Base-by-base conservation (phyloP, 1,140 invertebrate genomes). In the Euwallacea fornicatus region DNA sequence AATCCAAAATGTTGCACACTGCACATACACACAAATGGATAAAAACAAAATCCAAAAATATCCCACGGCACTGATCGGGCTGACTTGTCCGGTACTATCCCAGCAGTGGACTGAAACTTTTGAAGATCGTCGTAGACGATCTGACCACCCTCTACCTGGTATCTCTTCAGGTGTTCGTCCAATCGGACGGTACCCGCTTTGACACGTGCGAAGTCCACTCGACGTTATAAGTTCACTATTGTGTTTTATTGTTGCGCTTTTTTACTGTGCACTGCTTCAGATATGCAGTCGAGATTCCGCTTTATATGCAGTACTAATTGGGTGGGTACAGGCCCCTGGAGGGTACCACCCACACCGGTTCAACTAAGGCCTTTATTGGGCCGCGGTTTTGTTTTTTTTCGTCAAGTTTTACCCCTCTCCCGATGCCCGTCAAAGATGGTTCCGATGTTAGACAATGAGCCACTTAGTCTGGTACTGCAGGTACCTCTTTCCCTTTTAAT, bases 301-400 rank as follows among this genome's bases (percentile, higher is more conserved):
- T 65, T 65, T 65, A 66, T 55, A 66, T 66, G 53, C 64, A 66
- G 64, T 42, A 66, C 64, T 66, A 66, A 66, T 66, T 66, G 64
- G 64, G 64, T 66, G 64, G 64, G 64, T 58, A 56, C 53, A 54
- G 53, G 33, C 56, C 56, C 54, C 53, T 9, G 13, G 56, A 66
- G 64, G 64, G 53, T 43, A 58, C 64, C 64, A 56, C 64, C 64
- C 64, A 66, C 64, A 66, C 47, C 54, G 64, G 4, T 11, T 2
- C 43, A 63, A 46, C 61, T 15, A 42, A 54, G 41, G 62, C 46
- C 47, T 6, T 21, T n/a, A 66, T 66, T 66, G 64, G 64, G 15
- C 42, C 44, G n/a, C 6, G 1, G 33, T 66, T 66, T 66, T 66
- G 7, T 44, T 58, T 44, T 66, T 66, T 42, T 56, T 65, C 54